A percentile compares a stretch with the other conserved stretches of the same genome.
These are phyloP conservation scores for Orchesella cincta DNA, from an alignment of 1,140 invertebrate genomes.

Conservation along the genomic window DNA sequence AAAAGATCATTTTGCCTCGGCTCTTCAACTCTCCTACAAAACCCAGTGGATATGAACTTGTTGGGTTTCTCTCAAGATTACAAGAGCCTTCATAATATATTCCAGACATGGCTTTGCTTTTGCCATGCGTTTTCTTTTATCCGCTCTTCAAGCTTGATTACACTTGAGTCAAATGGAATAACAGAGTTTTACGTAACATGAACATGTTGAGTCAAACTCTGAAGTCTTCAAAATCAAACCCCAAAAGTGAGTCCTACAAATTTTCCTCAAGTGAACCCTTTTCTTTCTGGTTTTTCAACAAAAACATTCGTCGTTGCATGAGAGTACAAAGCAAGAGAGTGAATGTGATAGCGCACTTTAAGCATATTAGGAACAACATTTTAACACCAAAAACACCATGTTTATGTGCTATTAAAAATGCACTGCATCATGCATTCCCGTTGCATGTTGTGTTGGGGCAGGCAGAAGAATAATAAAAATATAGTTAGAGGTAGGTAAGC, in stretches of 20 bases:
- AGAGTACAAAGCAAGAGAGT: not conserved
- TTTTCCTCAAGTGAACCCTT: not conserved
- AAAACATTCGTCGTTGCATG: not conserved
- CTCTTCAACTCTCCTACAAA: not conserved
- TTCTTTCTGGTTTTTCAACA: not conserved
- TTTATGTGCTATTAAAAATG: not conserved
- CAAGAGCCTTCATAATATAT: not conserved
- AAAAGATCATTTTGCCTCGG: not conserved
- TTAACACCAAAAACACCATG: not conserved
- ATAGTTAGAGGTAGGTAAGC: too few relatives aligned
- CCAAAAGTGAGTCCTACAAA: too few relatives aligned
- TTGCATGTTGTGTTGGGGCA: too few relatives aligned
- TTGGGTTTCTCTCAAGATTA: not conserved
- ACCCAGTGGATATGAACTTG: not conserved
- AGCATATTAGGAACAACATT: not conserved
- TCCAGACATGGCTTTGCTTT: not conserved
- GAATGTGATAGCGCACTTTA: not conserved
- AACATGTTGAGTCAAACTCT: not conserved
- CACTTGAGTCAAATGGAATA: too few relatives aligned
- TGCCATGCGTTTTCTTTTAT: not conserved
- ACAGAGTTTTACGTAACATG: not conserved
- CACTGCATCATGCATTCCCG: not conserved
- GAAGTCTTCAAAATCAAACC: too few relatives aligned
- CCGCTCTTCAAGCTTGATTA: not conserved
- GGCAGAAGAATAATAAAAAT: too few relatives aligned